Conservation (phyloP, 2,797 vertebrate genomes). For the Fundulus diaphanus region DNA sequence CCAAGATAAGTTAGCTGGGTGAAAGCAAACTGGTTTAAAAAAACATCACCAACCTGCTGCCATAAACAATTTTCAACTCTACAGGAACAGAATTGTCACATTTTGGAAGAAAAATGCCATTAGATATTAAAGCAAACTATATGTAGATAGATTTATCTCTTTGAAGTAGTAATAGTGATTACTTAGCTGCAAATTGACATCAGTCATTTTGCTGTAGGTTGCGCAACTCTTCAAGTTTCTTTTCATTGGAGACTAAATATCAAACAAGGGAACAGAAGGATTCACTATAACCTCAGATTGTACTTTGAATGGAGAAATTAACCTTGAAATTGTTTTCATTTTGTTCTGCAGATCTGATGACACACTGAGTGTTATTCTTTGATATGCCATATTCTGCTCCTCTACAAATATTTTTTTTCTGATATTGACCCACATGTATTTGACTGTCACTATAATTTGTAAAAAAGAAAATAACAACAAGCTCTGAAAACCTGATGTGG, state of each 20-base stretch:
- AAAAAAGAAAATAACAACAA: neutral
- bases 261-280: neutral
- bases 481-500: neutral
- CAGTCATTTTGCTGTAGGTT: neutral
- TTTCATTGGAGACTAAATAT: neutral
- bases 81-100: slow-evolving; percentile 11
- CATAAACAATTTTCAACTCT: slow-evolving; percentile 17
- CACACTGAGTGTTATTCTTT: neutral
- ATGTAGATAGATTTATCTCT: slow-evolving; percentile 3
- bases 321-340: neutral
- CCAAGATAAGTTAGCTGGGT: slow-evolving; percentile 37
- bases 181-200: slow-evolving; percentile 11
- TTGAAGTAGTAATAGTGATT: slow-evolving; percentile 10
- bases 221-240: neutral
- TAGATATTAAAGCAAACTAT: neutral
- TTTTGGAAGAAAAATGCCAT: slow-evolving; percentile 16
- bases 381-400: neutral
- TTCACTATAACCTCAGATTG: too few relatives aligned
- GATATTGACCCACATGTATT: neutral
- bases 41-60: slow-evolving; percentile 2
- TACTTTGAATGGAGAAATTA: neutral
- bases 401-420: neutral
- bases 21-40: neutral
- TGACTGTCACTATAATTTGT: neutral
- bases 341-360: neutral